A percentile compares a stretch with the other conserved stretches of the same genome.
Conservation (phyloP, 2,888 invertebrate species). For the Drosophila siamana region DNA sequence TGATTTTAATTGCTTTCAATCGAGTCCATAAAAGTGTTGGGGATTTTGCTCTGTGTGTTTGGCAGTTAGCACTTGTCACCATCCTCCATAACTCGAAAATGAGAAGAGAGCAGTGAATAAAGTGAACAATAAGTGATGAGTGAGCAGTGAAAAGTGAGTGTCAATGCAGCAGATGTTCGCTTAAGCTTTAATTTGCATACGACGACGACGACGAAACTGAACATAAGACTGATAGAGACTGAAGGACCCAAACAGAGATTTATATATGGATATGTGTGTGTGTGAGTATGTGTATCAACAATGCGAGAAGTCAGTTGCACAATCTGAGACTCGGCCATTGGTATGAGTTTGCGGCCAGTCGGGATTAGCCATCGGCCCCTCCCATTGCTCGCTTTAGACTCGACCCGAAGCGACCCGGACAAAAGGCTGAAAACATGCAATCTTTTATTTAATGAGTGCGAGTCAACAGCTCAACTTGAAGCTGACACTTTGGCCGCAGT, state of each 20-base stretch:
- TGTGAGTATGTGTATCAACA: constrained; percentile 10
- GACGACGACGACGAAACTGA: constrained; percentile 7
- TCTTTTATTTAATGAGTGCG: constrained; percentile 78
- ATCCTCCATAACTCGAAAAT: neutral
- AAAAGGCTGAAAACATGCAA: constrained; percentile 77
- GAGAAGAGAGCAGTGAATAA: neutral
- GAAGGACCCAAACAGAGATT: neutral
- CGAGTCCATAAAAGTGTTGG: too few species aligned
- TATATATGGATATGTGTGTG: constrained; percentile 1
- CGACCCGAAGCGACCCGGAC: constrained; percentile 28
- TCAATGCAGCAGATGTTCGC: constrained; percentile 43
- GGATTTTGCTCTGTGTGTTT: neutral
- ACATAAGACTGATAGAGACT: neutral
- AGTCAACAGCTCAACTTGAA: constrained; percentile 78
- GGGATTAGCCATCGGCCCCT: constrained; percentile 36
- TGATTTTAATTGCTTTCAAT: too few species aligned
- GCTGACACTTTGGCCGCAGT: constrained; percentile 68
- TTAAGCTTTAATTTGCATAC: constrained; percentile 54
- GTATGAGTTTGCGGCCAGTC: constrained; percentile 26
- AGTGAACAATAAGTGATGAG: neutral
- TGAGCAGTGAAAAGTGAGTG: constrained; percentile 7
- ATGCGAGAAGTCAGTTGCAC: constrained; percentile 42
- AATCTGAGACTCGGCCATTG: constrained; percentile 24
- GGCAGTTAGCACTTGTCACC: neutral
- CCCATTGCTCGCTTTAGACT: constrained; percentile 5